phyloP scores from a whole-genome alignment of 2,888 invertebrate species.

The Drosophila rellima region DNA sequence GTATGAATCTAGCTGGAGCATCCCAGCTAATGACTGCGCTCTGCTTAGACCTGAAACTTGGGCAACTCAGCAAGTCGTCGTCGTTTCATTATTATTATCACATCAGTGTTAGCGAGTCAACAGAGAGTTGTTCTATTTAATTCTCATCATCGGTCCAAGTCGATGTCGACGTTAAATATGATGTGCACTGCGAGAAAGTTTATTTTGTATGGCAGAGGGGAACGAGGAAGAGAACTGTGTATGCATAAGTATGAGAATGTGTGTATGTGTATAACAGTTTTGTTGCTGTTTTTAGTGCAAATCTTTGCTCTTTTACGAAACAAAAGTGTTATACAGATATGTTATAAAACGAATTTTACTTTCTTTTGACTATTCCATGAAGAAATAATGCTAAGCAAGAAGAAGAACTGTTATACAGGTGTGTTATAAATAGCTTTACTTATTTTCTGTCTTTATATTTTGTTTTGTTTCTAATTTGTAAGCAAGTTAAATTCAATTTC shows the following conservation, averaged over 20 bases:
- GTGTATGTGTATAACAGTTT: background rate
- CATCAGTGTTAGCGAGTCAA: slow-evolving; percentile 28
- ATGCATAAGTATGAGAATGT: background rate
- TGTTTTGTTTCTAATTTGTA: background rate
- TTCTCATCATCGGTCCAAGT: slow-evolving; percentile 18
- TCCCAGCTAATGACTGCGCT: slow-evolving; percentile 22
- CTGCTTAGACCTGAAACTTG: slow-evolving; percentile 32
- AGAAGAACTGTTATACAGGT: background rate
- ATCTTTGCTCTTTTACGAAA: background rate
- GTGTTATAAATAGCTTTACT: background rate
- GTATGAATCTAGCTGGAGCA: slow-evolving; percentile 24
- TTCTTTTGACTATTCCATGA: background rate
- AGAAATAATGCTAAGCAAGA: background rate
- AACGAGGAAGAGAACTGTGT: background rate
- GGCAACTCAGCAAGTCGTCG: slow-evolving; percentile 5
- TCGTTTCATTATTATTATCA: slow-evolving; percentile 41
- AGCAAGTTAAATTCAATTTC: background rate
- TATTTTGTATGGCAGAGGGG: slow-evolving; percentile 4
- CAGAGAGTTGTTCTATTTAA: slow-evolving; percentile 39
- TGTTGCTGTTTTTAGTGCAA: background rate
- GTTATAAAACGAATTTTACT: background rate
- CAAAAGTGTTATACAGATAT: slow-evolving; percentile 7
- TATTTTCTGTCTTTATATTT: background rate
- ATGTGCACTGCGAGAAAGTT: slow-evolving; percentile 47
- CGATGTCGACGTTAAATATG: slow-evolving; percentile 39